A percentile compares a stretch with the other conserved stretches of the same genome.
Conservation (phyloP, 2,797 vertebrate genomes). For the Passerculus sandwichensis region DNA sequence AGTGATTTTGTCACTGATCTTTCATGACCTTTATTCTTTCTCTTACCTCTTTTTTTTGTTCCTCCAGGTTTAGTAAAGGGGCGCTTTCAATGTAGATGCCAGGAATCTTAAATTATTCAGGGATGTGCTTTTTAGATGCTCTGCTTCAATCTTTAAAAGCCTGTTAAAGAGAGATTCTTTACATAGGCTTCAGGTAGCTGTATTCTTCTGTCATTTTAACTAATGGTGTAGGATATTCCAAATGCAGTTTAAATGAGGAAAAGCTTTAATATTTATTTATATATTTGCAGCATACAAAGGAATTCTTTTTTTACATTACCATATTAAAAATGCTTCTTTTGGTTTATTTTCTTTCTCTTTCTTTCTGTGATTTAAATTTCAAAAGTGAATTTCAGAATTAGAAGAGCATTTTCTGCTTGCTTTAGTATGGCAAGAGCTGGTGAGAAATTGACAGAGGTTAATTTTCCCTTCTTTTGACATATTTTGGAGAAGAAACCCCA, state of each 20-base stretch:
- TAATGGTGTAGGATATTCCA: slow-evolving; percentile 49
- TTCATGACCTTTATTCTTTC: slow-evolving; percentile 46
- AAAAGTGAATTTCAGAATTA: neutral
- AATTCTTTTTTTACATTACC: neutral
- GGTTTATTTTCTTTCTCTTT: neutral
- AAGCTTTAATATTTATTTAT: slow-evolving; percentile 60
- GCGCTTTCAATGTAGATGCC: slow-evolving; percentile 27
- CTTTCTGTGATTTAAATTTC: slow-evolving; percentile 1
- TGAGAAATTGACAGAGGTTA: neutral
- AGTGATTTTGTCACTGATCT: slow-evolving; percentile 30
- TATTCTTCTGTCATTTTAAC: slow-evolving; percentile 64
- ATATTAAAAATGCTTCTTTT: neutral
- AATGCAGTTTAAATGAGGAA: slow-evolving; percentile 42
- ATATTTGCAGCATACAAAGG: neutral
- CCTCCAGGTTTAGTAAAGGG: slow-evolving; percentile 40
- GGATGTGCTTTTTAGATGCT: slow-evolving; percentile 66
- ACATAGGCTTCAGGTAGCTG: slow-evolving; percentile 62
- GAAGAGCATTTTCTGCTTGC: neutral
- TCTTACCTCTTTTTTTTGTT: neutral
- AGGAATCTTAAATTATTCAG: slow-evolving; percentile 73
- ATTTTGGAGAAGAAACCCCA: neutral
- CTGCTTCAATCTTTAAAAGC: slow-evolving; percentile 69
- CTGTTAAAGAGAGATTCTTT: slow-evolving; percentile 68
- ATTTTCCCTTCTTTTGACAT: neutral
- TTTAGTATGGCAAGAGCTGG: neutral